phyloP scores from a whole-genome alignment of 2,888 invertebrate genomes.

The Scaptomyza polygonia region DNA sequence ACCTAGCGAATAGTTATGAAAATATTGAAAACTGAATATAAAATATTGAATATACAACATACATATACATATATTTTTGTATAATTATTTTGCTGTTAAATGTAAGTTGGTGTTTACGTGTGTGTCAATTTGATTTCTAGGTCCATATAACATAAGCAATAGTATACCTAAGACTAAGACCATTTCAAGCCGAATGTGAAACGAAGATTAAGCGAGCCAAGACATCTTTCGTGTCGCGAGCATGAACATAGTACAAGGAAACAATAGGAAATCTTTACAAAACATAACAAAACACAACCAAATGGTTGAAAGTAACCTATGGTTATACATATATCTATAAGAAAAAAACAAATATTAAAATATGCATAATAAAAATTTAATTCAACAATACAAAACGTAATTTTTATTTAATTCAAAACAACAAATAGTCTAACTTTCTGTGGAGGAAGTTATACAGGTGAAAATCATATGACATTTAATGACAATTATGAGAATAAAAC shows the following conservation, averaged over 20 bases:
- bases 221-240: constrained; percentile 69
- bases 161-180: constrained; percentile 30
- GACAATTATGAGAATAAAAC: background rate
- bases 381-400: constrained; percentile 6
- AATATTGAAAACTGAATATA: constrained; percentile 33
- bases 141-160: constrained; percentile 43
- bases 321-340: constrained; percentile 40
- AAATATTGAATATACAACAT: constrained; percentile 19
- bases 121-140: constrained; percentile 58
- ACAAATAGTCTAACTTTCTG: background rate
- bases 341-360: constrained; percentile 33
- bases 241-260: constrained; percentile 81
- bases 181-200: constrained; percentile 35
- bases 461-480: background rate
- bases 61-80: constrained; percentile 72
- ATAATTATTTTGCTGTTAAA: constrained; percentile 67
- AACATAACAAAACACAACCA: constrained; percentile 44
- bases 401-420: background rate
- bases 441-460: background rate
- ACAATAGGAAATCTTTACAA: constrained; percentile 73
- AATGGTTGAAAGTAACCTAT: constrained; percentile 37
- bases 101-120: constrained; percentile 49
- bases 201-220: constrained; percentile 15
- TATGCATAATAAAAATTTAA: constrained; percentile 28
- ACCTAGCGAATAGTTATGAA: constrained; percentile 59